A percentile compares a stretch with the other conserved stretches of the same genome.
phyloP scores from a whole-genome alignment of 2,113 vertebrate species.

The Spea bombifrons region DNA sequence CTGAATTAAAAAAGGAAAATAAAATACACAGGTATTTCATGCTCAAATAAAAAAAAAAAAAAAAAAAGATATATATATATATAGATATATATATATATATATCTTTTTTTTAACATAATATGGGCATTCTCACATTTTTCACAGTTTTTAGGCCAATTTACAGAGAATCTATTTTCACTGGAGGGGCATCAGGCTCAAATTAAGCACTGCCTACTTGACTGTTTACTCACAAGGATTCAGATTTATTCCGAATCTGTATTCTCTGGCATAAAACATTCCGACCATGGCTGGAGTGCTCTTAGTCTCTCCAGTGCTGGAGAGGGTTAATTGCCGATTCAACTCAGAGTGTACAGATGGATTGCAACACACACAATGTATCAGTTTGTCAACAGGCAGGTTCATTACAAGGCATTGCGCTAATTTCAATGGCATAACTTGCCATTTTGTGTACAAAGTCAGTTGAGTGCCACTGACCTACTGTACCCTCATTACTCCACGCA shows the following conservation, averaged over 20 bases:
- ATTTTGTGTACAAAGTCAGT: not conserved
- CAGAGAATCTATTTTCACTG: too few relatives aligned
- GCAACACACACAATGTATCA: constrained; percentile 35
- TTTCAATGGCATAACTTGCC: not conserved
- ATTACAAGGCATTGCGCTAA: constrained; percentile 9
- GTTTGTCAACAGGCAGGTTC: constrained; percentile 37
- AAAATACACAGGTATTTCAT: too few relatives aligned
- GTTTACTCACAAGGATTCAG: too few relatives aligned
- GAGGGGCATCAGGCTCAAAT: too few relatives aligned
- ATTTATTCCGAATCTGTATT: not conserved
- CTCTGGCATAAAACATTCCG: not conserved
- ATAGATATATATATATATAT: not conserved
- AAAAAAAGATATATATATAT: not conserved
- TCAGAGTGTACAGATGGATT: constrained; percentile 36
- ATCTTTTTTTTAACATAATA: too few relatives aligned
- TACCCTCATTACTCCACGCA: not conserved
- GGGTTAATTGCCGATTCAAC: constrained; percentile 40
- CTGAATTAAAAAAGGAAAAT: too few relatives aligned
- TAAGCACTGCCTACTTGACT: too few relatives aligned
- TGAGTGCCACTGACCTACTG: not conserved
- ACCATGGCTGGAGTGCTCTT: not conserved
- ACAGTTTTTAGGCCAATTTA: too few relatives aligned
- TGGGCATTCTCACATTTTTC: too few relatives aligned
- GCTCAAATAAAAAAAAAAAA: not conserved
- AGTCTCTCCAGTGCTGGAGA: not conserved